These are phyloP conservation scores for Mionectes olivaceus DNA, from an alignment of 2,797 vertebrate species.

Conservation along the genomic window DNA sequence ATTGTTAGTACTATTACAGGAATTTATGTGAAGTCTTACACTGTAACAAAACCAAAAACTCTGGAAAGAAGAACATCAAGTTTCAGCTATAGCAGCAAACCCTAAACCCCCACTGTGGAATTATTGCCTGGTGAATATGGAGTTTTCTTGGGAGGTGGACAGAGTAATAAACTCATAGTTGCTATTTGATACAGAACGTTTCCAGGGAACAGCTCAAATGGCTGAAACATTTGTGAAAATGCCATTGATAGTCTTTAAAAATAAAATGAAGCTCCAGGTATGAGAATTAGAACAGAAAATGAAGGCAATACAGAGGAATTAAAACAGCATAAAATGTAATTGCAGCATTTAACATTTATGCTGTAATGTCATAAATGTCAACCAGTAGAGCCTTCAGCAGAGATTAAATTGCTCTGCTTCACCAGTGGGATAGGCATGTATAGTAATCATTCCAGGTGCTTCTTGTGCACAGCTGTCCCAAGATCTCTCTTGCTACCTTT, in stretches of 20 bases:
- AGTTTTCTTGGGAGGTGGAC: not conserved
- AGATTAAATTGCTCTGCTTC: constrained; percentile 22
- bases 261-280: not conserved
- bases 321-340: constrained; percentile 18
- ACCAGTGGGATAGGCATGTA: not conserved
- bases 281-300: not conserved
- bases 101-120: not conserved
- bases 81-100: not conserved
- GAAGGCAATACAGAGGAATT: not conserved
- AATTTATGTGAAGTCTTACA: not conserved
- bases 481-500: not conserved
- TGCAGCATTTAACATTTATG: constrained; percentile 48
- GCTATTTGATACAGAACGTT: not conserved
- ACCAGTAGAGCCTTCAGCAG: not conserved
- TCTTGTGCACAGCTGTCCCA: constrained; percentile 3
- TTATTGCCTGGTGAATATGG: not conserved
- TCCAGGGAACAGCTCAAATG: not conserved
- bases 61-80: not conserved
- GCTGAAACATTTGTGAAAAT: constrained; percentile 9
- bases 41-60: not conserved
- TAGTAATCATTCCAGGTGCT: not conserved
- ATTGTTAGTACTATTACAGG: not conserved
- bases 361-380: constrained; percentile 15
- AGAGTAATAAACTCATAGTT: not conserved
- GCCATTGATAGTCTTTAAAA: not conserved